Percentiles rank a stretch among this genome's conserved stretches.
Conservation (phyloP, 1,140 invertebrate species). For the Drosophila lini region DNA sequence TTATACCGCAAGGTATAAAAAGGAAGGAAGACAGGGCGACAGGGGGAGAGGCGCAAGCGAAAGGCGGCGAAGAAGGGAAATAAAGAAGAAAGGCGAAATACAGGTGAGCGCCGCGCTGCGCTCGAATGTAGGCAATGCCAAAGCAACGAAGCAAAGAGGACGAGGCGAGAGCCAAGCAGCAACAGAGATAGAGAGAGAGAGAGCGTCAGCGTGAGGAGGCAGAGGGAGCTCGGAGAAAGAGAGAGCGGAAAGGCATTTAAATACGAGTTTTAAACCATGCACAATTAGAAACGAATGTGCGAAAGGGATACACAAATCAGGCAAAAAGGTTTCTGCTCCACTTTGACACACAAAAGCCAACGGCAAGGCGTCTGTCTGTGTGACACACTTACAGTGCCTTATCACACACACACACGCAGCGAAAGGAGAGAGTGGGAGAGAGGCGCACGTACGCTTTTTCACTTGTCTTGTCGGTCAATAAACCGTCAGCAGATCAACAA, state of each 20-base stretch:
- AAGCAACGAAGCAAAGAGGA: constrained; percentile 3
- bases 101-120: constrained; percentile 19
- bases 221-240: not conserved
- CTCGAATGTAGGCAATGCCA: constrained; percentile 46
- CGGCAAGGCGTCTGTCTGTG: constrained; percentile 31
- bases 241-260: constrained; percentile 18
- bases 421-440: constrained; percentile 4
- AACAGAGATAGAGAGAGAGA: not conserved
- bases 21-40: constrained; percentile 1
- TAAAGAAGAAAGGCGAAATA: not conserved
- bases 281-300: constrained; percentile 46
- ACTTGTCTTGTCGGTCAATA: constrained; percentile 57
- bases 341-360: constrained; percentile 40
- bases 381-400: constrained; percentile 45
- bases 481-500: constrained; percentile 42
- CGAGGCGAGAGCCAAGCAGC: not conserved
- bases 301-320: constrained; percentile 23
- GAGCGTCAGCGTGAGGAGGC: not conserved
- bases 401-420: constrained; percentile 12
- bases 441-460: constrained; percentile 34
- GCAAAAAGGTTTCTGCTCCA: constrained; percentile 35
- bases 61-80: constrained; percentile 1
- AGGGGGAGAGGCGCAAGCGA: not conserved
- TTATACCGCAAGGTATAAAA: not conserved
- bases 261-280: constrained; percentile 39